These are phyloP conservation scores for Ameiurus melas DNA, from an alignment of 2,113 vertebrate species.

Conservation along the genomic window DNA sequence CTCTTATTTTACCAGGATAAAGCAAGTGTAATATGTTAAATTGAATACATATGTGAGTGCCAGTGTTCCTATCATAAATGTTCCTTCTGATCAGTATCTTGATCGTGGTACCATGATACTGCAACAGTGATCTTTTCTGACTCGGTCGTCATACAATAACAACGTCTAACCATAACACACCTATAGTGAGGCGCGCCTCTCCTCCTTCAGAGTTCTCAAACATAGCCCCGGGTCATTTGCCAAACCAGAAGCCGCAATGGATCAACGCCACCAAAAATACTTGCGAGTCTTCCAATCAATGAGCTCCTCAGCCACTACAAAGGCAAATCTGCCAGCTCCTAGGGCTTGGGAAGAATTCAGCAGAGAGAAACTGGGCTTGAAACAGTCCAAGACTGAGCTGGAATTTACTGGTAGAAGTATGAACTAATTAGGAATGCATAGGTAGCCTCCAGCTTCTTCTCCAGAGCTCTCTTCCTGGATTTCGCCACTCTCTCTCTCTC, in stretches of 20 bases:
- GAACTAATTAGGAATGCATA: constrained; percentile 55
- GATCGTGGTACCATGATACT: neutral
- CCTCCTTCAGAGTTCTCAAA: constrained; percentile 26
- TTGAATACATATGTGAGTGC: neutral
- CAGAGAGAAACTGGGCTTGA: constrained; percentile 35
- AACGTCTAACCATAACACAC: neutral
- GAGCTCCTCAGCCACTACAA: constrained; percentile 36
- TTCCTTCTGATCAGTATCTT: neutral
- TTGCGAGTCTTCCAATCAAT: constrained; percentile 21
- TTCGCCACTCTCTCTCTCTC: neutral
- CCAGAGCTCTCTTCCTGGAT: constrained; percentile 42
- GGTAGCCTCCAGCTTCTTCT: constrained; percentile 50
- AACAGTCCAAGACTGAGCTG: constrained; percentile 21
- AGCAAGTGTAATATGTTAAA: neutral
- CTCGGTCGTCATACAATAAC: neutral
- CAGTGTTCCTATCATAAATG: neutral
- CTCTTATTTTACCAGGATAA: neutral
- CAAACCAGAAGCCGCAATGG: constrained; percentile 24
- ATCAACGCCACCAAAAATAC: constrained; percentile 25
- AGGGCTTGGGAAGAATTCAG: constrained; percentile 29
- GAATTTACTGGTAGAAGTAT: constrained; percentile 37
- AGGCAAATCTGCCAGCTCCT: constrained; percentile 46
- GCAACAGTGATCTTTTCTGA: neutral
- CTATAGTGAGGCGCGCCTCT: neutral
- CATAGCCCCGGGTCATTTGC: constrained; percentile 38